Conservation (phyloP, 2,113 vertebrate genomes). For the Xiphophorus hellerii region DNA sequence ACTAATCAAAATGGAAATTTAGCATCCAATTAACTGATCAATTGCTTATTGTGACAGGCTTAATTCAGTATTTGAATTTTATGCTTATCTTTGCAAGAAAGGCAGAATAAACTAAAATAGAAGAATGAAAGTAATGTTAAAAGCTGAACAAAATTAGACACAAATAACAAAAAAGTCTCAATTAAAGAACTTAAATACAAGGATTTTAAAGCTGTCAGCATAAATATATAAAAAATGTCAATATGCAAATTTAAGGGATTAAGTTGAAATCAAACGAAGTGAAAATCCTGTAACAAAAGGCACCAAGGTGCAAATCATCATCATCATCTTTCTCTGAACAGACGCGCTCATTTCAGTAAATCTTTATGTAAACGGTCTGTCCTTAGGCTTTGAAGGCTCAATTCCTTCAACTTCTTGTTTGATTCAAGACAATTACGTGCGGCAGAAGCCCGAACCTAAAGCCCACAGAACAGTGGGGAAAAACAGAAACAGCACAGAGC, state of each 20-base stretch:
- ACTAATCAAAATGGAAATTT: too few relatives aligned
- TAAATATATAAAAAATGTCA: too few relatives aligned
- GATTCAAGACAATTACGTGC: conserved; percentile 9
- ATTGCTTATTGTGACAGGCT: too few relatives aligned
- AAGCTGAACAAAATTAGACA: too few relatives aligned
- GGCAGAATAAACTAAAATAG: too few relatives aligned
- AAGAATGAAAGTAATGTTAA: too few relatives aligned
- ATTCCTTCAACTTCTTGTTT: conserved; percentile 12
- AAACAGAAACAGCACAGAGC: conserved; percentile 48
- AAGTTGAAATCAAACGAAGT: conserved; percentile 16
- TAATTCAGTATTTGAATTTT: too few relatives aligned
- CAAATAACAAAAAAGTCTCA: too few relatives aligned
- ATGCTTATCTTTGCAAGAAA: too few relatives aligned
- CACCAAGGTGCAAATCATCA: background rate
- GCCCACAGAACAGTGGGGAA: conserved; percentile 33
- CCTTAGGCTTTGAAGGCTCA: conserved; percentile 26
- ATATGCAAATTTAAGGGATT: conserved; percentile 1
- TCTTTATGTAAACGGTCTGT: conserved; percentile 56
- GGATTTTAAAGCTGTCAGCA: too few relatives aligned
- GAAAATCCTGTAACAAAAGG: conserved; percentile 48
- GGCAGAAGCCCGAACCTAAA: conserved; percentile 34
- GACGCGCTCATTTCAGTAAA: conserved; percentile 43
- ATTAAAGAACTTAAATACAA: too few relatives aligned
- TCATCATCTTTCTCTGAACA: conserved; percentile 53
- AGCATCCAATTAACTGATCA: too few relatives aligned